phyloP scores from a whole-genome alignment of 2,113 vertebrate genomes.

The Chaenocephalus aceratus region DNA sequence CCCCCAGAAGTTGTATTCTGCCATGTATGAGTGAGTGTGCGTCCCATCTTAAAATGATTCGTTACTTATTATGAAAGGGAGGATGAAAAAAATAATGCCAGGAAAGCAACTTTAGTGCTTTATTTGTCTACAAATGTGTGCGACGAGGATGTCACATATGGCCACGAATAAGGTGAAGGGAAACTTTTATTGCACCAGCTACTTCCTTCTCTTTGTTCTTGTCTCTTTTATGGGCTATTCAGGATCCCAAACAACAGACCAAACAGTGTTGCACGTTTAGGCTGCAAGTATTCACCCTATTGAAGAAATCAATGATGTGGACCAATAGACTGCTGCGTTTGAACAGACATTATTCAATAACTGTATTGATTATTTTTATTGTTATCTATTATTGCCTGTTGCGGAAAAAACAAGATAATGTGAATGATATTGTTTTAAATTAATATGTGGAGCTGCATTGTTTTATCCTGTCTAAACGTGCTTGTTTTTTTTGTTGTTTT shows the following conservation, averaged over 20 bases:
- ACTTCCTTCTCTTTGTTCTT: constrained; percentile 83
- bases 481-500: no score
- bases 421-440: constrained; percentile 27
- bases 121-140: constrained; percentile 61
- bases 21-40: neutral
- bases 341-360: constrained; percentile 56
- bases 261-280: constrained; percentile 72
- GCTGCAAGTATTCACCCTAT: constrained; percentile 55
- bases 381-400: constrained; percentile 43
- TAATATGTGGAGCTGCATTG: neutral
- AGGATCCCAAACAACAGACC: constrained; percentile 71
- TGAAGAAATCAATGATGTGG: constrained; percentile 69
- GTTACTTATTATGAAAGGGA: constrained; percentile 3
- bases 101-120: constrained; percentile 39
- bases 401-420: neutral
- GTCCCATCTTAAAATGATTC: neutral
- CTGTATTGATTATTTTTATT: constrained; percentile 55
- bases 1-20: neutral
- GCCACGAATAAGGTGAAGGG: constrained; percentile 73
- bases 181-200: constrained; percentile 79
- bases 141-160: constrained; percentile 76
- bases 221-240: constrained; percentile 80
- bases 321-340: constrained; percentile 50
- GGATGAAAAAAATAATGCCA: neutral
- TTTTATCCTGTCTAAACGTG: neutral